phyloP scores from a whole-genome alignment of 2,888 invertebrate species.

The Netelia fuscicornis region DNA sequence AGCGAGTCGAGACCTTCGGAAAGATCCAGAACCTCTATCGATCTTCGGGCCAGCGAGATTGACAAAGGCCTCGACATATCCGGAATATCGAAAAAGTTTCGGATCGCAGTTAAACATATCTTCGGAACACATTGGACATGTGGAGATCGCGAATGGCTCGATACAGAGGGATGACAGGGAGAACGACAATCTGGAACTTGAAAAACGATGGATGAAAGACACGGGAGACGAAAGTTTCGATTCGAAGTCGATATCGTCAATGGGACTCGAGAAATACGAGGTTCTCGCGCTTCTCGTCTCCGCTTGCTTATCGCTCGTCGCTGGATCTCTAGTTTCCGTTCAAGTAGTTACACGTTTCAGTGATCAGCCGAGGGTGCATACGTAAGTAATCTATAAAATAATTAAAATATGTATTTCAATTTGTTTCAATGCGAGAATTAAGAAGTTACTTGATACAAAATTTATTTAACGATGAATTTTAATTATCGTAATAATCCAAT shows the following conservation, averaged over 20 bases:
- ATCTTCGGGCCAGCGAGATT: slow-evolving; percentile 50
- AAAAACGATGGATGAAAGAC: not conserved
- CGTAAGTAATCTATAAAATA: slow-evolving; percentile 68
- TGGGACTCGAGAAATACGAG: slow-evolving; percentile 76
- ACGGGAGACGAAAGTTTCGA: slow-evolving; percentile 38
- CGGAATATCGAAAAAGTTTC: slow-evolving; percentile 61
- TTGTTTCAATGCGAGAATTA: not conserved
- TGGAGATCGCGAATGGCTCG: slow-evolving; percentile 1
- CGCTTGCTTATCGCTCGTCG: slow-evolving; percentile 70
- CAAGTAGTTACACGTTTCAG: slow-evolving; percentile 68
- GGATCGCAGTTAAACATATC: slow-evolving; percentile 26
- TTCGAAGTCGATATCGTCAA: slow-evolving; percentile 52
- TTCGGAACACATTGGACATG: slow-evolving; percentile 26
- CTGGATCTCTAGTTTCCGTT: slow-evolving; percentile 66
- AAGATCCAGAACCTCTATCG: slow-evolving; percentile 24
- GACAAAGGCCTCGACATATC: slow-evolving; percentile 47
- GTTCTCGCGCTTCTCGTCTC: slow-evolving; percentile 74
- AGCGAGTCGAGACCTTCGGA: slow-evolving; percentile 25
- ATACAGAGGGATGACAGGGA: slow-evolving; percentile 16
- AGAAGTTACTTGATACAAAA: not conserved
- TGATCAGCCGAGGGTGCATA: slow-evolving; percentile 72
- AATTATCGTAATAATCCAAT: too few relatives aligned
- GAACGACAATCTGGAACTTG: slow-evolving; percentile 30
- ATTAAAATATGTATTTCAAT: not conserved
- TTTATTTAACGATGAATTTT: not conserved